Evolutionary conservation across 2,888 invertebrate species (phyloP).

Genomic region (Agonopterix arenella): DNA sequence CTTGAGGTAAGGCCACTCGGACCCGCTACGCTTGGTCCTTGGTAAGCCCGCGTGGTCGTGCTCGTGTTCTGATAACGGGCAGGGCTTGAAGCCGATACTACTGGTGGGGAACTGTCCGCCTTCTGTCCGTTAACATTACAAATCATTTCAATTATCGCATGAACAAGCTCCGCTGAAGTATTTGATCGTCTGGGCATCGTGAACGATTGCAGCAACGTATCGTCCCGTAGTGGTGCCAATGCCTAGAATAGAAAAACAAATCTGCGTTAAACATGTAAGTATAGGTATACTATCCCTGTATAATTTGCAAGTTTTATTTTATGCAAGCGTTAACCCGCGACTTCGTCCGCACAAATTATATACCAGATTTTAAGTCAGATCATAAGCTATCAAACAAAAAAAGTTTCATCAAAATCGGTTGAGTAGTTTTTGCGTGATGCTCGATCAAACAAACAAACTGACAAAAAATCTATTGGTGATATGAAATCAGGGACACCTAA

Average conservation of each 20-base stretch:
- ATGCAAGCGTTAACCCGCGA: too few relatives aligned
- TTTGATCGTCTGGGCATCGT: not conserved
- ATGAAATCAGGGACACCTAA: too few relatives aligned
- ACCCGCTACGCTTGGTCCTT: not conserved
- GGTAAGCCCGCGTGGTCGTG: not conserved
- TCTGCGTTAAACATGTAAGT: constrained; percentile 8
- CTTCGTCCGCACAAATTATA: too few relatives aligned
- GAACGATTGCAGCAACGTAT: not conserved
- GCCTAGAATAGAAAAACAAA: not conserved
- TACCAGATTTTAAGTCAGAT: too few relatives aligned
- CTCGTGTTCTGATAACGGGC: not conserved
- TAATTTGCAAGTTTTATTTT: too few relatives aligned
- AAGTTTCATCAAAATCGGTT: too few relatives aligned
- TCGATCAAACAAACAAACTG: too few relatives aligned
- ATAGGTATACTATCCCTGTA: constrained; percentile 1
- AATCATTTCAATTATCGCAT: not conserved
- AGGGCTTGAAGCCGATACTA: not conserved
- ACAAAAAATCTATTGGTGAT: too few relatives aligned
- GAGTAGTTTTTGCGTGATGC: too few relatives aligned
- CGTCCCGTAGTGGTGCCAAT: not conserved
- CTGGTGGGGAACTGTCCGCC: not conserved
- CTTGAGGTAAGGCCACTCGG: not conserved
- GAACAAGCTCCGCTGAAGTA: not conserved
- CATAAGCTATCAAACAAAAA: too few relatives aligned
- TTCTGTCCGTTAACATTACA: constrained; percentile 3